Base-by-base conservation (phyloP, 1,140 invertebrate species). In the Hyles vespertilio region DNA sequence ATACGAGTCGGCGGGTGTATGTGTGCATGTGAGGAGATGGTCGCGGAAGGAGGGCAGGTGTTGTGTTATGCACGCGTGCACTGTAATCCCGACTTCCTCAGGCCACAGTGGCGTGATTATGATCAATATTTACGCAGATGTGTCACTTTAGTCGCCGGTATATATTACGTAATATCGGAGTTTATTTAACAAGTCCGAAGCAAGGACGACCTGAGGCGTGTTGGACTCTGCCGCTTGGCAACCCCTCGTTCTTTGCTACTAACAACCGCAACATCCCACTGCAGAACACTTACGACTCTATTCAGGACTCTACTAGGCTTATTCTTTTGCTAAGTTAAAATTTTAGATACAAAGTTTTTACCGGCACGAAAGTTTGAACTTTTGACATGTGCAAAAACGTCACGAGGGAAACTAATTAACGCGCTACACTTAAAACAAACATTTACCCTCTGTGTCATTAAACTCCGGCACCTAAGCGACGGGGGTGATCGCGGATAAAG, bases 121-220 rank as follows among this genome's bases (percentile, higher is more conserved):
- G 71, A 74, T 81, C 81, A 84, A 87, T 87, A 87, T 87, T 87
- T 81, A 81, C 77, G 62, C 72, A 81, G 72, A 81, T 83, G 67
- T 75, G 60, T 69, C 67, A 71, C 66, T 73, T 72, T 51, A 33
- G 52, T 63, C 66, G 63, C 32, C 51, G 61, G 64, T 70, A 64
- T 70, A 64, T 70, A 70, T 83, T 80, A 84, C 75, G 80, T 84
- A 83, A 84, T 69, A 61, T 61, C 65, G 47, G 56, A 66, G 70
- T 74, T 77, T 77, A 71, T 72, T 74, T 70, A 64, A 68, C 70
- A 70, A 70, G 67, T 63, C 67, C 71, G 74, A 60, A 54, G 71
- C 74, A 75, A 82, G 78, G 76, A 76, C 77, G 68, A 63, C 11
- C 57, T 64, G 61, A 53, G 55, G 61, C 70, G 63, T 71, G 63